Conservation (phyloP, 2,888 invertebrate genomes). For the Andrena praecox region DNA sequence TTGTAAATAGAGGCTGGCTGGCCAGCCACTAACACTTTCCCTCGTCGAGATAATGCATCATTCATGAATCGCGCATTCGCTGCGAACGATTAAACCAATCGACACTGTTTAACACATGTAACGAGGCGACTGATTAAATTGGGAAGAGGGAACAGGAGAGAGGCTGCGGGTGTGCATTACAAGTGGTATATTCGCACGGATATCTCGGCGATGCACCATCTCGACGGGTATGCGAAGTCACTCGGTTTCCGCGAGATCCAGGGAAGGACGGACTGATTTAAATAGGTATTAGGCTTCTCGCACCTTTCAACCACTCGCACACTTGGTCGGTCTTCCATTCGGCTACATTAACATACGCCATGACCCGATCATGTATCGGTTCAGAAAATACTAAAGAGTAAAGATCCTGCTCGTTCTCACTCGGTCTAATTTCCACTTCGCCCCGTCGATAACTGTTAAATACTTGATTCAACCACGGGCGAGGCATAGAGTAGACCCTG, state of each 20-base stretch:
- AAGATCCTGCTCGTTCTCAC: slow-evolving; percentile 43
- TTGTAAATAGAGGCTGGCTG: not conserved
- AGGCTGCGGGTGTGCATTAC: slow-evolving; percentile 9
- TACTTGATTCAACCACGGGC: slow-evolving; percentile 26
- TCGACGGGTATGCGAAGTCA: not conserved
- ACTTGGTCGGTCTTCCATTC: slow-evolving; percentile 97
- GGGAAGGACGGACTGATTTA: not conserved
- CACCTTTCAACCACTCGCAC: slow-evolving; percentile 96
- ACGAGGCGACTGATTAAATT: slow-evolving; percentile 40
- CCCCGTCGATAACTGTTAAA: slow-evolving; percentile 61
- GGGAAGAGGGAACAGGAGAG: slow-evolving; percentile 1
- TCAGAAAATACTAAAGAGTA: slow-evolving; percentile 58
- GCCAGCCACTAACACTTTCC: not conserved
- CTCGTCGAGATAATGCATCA: slow-evolving; percentile 5
- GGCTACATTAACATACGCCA: slow-evolving; percentile 94
- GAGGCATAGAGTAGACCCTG: not conserved
- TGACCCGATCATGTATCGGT: slow-evolving; percentile 79
- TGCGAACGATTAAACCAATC: slow-evolving; percentile 43
- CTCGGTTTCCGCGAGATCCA: not conserved
- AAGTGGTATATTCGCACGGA: slow-evolving; percentile 38
- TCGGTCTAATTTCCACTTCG: slow-evolving; percentile 53
- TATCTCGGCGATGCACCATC: slow-evolving; percentile 36
- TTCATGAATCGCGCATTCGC: slow-evolving; percentile 31
- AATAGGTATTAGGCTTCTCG: slow-evolving; percentile 32
- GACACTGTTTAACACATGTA: slow-evolving; percentile 48